Percentiles rank a stretch among this genome's conserved stretches.
Conservation (phyloP, 1,140 invertebrate species). For the Acromyrmex charruanus region DNA sequence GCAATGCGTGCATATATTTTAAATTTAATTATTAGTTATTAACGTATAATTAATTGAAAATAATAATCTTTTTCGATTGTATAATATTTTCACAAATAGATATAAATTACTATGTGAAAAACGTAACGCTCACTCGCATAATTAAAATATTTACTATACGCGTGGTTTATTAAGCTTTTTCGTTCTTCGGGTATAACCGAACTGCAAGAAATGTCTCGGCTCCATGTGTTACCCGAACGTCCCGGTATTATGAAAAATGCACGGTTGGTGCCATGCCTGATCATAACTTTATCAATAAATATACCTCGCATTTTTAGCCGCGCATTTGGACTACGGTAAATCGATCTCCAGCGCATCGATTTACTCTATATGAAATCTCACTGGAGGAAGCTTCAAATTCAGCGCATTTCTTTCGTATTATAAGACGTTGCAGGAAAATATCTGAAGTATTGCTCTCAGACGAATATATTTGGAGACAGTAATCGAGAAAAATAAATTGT, state of each 20-base stretch:
- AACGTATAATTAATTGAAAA: conserved; percentile 5
- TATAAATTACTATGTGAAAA: conserved; percentile 35
- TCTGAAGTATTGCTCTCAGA: neutral
- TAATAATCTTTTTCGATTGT: neutral
- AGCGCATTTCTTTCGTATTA: conserved; percentile 14
- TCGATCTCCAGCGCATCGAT: conserved; percentile 50
- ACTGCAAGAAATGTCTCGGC: conserved; percentile 34
- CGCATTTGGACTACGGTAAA: conserved; percentile 35
- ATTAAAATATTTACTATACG: conserved; percentile 25
- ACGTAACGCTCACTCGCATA: conserved; percentile 16
- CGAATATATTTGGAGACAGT: conserved; percentile 1
- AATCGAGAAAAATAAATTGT: conserved; percentile 34
- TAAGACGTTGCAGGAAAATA: neutral
- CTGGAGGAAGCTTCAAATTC: conserved; percentile 15
- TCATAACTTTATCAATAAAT: conserved; percentile 66
- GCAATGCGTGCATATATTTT: neutral
- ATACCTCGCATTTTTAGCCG: conserved; percentile 34
- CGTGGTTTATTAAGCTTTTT: conserved; percentile 57
- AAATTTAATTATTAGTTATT: neutral
- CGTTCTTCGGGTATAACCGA: conserved; percentile 6
- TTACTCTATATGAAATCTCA: neutral
- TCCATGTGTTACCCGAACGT: conserved; percentile 42
- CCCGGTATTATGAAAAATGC: conserved; percentile 59
- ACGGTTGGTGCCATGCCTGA: conserved; percentile 39
- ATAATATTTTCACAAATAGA: neutral